Evolutionary conservation across 2,113 vertebrate genomes (phyloP).

Genomic region (Cheirogaleus medius): DNA sequence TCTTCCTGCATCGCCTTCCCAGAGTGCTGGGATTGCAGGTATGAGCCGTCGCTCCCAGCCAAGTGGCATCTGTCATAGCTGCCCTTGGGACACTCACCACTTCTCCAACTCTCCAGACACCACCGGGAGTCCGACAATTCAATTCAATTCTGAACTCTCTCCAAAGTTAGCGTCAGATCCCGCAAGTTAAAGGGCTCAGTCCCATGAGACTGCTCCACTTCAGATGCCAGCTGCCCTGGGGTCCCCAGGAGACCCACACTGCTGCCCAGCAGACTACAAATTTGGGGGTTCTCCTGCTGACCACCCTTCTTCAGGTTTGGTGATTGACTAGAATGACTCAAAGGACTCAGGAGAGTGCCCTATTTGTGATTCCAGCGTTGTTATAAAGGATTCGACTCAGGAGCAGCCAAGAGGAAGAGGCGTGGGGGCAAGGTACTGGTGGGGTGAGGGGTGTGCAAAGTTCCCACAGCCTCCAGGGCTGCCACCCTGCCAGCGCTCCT

Average conservation of each 20-base stretch:
- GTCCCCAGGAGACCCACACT: not conserved
- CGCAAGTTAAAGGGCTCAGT: not conserved
- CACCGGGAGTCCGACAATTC: rapidly evolving
- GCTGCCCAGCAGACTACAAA: not conserved
- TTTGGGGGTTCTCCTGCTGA: not conserved
- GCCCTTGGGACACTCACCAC: not conserved
- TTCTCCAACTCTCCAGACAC: not conserved
- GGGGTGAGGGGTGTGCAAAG: rapidly evolving
- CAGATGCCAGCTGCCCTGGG: too few species aligned
- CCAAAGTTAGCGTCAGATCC: not conserved
- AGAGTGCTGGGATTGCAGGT: too few species aligned
- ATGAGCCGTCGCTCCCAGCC: too few species aligned
- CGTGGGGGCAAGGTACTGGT: rapidly evolving
- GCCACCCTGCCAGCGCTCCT: not conserved
- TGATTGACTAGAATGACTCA: not conserved
- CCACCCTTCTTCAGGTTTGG: not conserved
- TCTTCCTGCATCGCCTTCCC: too few species aligned
- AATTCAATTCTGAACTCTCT: not conserved
- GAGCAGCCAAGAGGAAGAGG: not conserved
- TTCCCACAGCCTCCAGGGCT: not conserved
- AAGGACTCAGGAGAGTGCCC: not conserved
- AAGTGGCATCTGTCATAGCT: not conserved
- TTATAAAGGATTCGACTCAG: not conserved
- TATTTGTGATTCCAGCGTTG: not conserved
- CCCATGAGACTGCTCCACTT: too few species aligned